Conservation (phyloP, 2,888 invertebrate species). For the Pachycephus smyrnensis region DNA sequence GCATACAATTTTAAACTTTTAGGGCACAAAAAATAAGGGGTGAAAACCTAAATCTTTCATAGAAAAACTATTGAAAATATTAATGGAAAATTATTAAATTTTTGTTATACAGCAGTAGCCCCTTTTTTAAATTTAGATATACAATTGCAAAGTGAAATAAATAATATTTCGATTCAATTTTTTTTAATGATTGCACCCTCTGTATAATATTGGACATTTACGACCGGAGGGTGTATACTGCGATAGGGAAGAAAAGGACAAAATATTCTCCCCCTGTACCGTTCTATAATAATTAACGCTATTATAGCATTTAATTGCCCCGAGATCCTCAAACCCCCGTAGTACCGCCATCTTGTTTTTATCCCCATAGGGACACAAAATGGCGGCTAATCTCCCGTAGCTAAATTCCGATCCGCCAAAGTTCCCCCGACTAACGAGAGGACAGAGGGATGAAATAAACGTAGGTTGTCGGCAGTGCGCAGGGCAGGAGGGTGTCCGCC, state of each 20-base stretch:
- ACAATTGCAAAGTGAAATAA: not conserved
- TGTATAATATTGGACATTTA: not conserved
- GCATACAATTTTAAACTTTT: not conserved
- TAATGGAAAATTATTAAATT: not conserved
- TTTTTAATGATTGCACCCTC: not conserved
- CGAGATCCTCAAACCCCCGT: constrained; percentile 37
- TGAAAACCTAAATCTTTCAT: not conserved
- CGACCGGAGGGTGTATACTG: not conserved
- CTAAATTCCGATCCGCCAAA: constrained; percentile 25
- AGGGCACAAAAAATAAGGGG: not conserved
- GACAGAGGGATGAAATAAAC: not conserved
- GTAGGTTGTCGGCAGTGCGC: constrained; percentile 1
- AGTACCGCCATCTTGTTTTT: constrained; percentile 54
- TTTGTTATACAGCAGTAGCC: not conserved
- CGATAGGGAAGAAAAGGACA: constrained; percentile 28
- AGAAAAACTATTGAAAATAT: too few species aligned
- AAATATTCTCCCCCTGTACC: constrained; percentile 38
- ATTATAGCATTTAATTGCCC: constrained; percentile 58
- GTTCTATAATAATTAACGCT: constrained; percentile 54
- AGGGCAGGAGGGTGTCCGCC: not conserved
- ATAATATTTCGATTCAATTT: not conserved
- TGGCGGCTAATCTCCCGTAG: constrained; percentile 29
- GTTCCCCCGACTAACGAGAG: constrained; percentile 7
- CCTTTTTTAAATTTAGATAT: not conserved
- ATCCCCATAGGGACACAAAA: constrained; percentile 28